Evolutionary conservation across 2,888 invertebrate genomes (phyloP), one percentile per base, ranked within the genome.

Genomic region (Tyria jacobaeae): DNA sequence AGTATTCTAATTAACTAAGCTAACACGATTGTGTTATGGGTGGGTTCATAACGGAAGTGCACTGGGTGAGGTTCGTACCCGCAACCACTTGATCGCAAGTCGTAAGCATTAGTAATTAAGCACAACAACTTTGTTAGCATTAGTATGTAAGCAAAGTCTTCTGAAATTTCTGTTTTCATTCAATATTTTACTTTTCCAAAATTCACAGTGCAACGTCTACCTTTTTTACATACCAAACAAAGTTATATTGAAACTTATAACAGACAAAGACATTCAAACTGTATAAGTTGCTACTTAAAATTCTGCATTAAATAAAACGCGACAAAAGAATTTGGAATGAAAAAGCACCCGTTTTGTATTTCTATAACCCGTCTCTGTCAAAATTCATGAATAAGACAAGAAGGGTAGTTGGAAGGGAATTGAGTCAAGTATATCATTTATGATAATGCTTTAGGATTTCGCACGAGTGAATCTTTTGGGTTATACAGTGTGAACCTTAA

Each of bases 301-400:
- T 76, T 75, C 76, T 25, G 68, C 73, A 78, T 76, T 71, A 73
- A 73, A 68, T 76, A 69, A 70, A 64, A 51, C 60, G 66, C 56
- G 69, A 76, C 76, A 78, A 78, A 76, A 76, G 76, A 76, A 78
- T 73, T 73, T 69, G 58, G 68, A 71, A 76, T 76, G 70, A 78
- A 68, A 75, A 73, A 76, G 71, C 69, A 64, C 66, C 71, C 73
- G 76, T 76, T 76, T 76, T 78, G 78, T 78, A 69, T 73, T 65
- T 68, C 37, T 66, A 60, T 78, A 76, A 75, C 76, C 78, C 73
- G 66, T 73, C 71, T 78, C 68, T 76, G 79, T 79, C 76, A 73
- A 70, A 78, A 70, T 71, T 82, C 83, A 83, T 83, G 82, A 82
- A 82, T 82, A 82, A 78, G 72, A 71, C 75, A 73, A 62, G 68